These are phyloP conservation scores for Agrypnus murinus DNA, from an alignment of 2,888 invertebrate species.

Conservation along the genomic window DNA sequence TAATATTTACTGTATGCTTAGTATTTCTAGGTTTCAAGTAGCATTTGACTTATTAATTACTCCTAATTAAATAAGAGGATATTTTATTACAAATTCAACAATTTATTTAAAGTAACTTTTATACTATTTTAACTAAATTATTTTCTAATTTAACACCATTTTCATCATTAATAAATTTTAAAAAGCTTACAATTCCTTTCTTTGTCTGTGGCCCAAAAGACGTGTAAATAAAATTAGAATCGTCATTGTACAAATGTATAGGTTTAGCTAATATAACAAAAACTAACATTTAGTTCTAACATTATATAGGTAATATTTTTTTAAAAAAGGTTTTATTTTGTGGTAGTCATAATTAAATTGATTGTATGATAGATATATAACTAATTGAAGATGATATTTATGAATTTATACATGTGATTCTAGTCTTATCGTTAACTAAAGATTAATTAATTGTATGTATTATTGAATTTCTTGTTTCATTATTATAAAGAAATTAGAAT, in stretches of 20 bases:
- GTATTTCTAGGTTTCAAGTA: too few species aligned
- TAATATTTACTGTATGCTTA: too few species aligned
- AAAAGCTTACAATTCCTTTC: too few species aligned
- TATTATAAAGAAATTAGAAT: neutral
- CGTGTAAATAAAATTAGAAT: constrained; percentile 22
- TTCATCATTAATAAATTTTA: too few species aligned
- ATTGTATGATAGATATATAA: constrained; percentile 20
- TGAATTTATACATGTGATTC: constrained; percentile 38
- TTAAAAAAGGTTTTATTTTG: constrained; percentile 37
- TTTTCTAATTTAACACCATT: too few species aligned
- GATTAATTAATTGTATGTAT: constrained; percentile 23
- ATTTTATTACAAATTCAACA: too few species aligned
- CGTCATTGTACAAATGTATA: constrained; percentile 38
- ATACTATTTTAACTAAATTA: too few species aligned
- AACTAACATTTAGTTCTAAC: constrained; percentile 21
- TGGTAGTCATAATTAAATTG: constrained; percentile 16
- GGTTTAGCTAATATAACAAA: constrained; percentile 28
- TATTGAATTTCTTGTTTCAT: constrained; percentile 14
- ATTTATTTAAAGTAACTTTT: too few species aligned
- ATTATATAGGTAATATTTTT: constrained; percentile 40
- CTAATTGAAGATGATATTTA: constrained; percentile 30
- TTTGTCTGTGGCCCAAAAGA: constrained; percentile 18
- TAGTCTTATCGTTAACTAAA: constrained; percentile 39
- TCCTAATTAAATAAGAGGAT: too few species aligned
- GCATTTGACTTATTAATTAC: too few species aligned